Conservation (phyloP, 2,113 vertebrate genomes). For the Rhinoptilus africanus region DNA sequence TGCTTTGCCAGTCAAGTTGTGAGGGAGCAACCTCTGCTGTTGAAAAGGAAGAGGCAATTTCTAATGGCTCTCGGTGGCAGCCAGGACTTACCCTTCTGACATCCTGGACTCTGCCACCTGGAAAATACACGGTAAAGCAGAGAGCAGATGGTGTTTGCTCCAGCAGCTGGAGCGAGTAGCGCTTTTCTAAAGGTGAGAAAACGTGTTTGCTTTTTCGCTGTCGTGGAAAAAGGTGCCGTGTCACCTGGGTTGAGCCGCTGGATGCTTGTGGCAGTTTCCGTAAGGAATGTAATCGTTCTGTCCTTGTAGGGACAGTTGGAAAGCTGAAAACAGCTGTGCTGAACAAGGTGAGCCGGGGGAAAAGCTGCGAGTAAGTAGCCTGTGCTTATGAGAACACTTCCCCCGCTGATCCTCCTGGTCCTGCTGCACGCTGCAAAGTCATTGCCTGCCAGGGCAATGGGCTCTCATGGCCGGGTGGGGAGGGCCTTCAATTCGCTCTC, state of each 20-base stretch:
- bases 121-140: neutral
- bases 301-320: neutral
- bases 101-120: rapidly evolving
- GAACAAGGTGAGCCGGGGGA: rapidly evolving
- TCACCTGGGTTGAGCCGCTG: neutral
- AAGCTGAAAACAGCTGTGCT: neutral
- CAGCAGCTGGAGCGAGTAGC: neutral
- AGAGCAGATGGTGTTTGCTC: neutral
- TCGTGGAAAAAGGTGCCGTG: neutral
- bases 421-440: neutral
- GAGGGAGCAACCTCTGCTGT: neutral
- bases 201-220: neutral
- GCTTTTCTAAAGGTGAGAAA: neutral
- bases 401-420: neutral
- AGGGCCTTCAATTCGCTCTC: rapidly evolving
- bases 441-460: neutral
- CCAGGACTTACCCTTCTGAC: neutral
- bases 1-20: neutral
- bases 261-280: neutral
- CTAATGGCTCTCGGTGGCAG: neutral
- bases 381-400: neutral
- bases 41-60: neutral
- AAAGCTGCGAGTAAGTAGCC: neutral
- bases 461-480: rapidly evolving
- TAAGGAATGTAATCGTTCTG: neutral